Evolutionary conservation across 2,113 vertebrate species (phyloP).

Genomic region (Colossoma macropomum): DNA sequence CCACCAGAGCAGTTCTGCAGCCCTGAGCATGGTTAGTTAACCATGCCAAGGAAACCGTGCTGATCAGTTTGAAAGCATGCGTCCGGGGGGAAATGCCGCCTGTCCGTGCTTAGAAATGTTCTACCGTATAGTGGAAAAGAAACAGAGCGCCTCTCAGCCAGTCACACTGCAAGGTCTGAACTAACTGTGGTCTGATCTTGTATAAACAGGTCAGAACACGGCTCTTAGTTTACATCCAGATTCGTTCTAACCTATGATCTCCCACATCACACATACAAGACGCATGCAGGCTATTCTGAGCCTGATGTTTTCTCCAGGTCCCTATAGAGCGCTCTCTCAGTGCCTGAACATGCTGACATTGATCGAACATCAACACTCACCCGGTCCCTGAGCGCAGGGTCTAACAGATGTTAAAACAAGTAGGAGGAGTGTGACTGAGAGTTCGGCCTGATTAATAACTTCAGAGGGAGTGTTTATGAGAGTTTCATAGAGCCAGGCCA

Average conservation of each 20-base stretch:
- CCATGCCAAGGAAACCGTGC: too few species aligned
- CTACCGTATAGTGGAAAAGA: too few species aligned
- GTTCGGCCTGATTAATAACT: neutral
- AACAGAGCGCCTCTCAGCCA: too few species aligned
- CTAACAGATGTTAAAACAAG: conserved; percentile 45
- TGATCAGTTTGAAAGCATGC: too few species aligned
- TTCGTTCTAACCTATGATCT: too few species aligned
- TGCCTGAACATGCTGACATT: conserved; percentile 22
- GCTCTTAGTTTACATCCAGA: neutral
- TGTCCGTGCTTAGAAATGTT: too few species aligned
- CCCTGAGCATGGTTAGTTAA: too few species aligned
- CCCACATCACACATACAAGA: neutral
- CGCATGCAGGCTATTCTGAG: neutral
- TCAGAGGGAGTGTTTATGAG: conserved; percentile 8
- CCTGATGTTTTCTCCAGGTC: neutral
- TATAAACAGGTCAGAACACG: neutral
- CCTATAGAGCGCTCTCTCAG: neutral
- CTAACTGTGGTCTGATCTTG: neutral
- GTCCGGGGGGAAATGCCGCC: too few species aligned
- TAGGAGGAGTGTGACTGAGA: neutral
- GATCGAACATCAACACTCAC: conserved; percentile 27
- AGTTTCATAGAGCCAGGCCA: conserved; percentile 13
- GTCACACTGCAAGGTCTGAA: too few species aligned
- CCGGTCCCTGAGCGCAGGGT: conserved; percentile 23
- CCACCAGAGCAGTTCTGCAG: too few species aligned